phyloP scores from a whole-genome alignment of 1,140 invertebrate species.

The Medauroidea extradentata region DNA sequence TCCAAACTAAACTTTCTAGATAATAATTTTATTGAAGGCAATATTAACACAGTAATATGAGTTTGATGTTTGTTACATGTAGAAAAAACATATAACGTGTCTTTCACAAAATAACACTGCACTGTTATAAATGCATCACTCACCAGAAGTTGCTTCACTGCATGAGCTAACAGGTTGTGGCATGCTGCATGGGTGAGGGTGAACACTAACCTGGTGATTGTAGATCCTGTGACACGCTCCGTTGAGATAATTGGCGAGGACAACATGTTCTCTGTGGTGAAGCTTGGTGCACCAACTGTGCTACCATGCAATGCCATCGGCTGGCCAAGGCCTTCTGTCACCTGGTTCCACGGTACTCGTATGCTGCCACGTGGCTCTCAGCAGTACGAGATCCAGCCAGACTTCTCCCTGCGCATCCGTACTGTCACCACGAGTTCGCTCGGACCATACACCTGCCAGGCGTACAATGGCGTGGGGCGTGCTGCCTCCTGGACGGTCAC shows the following conservation, averaged over 20 bases:
- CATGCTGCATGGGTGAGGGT: not conserved
- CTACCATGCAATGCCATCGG: constrained; percentile 80
- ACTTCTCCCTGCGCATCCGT: constrained; percentile 68
- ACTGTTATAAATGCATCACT: no score
- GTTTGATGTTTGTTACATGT: no score
- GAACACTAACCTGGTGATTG: constrained; percentile 6
- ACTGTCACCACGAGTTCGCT: constrained; percentile 63
- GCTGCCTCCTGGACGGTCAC: constrained; percentile 69
- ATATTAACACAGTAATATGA: no score
- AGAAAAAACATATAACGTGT: no score
- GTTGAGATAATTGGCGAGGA: constrained; percentile 54
- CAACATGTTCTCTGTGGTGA: constrained; percentile 58
- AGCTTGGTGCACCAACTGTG: constrained; percentile 61
- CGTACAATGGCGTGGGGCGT: constrained; percentile 75
- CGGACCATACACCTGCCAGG: constrained; percentile 81
- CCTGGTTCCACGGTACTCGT: constrained; percentile 80
- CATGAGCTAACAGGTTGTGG: no score
- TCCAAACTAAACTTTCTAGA: no score
- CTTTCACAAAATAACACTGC: no score
- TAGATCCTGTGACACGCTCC: constrained; percentile 44
- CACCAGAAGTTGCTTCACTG: no score
- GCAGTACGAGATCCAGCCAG: constrained; percentile 66
- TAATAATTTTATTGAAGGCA: no score
- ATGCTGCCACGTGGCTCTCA: constrained; percentile 64
- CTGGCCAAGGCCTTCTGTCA: constrained; percentile 71